Base-by-base conservation (phyloP, 2,113 vertebrate genomes). In the Ramphastos sulfuratus region DNA sequence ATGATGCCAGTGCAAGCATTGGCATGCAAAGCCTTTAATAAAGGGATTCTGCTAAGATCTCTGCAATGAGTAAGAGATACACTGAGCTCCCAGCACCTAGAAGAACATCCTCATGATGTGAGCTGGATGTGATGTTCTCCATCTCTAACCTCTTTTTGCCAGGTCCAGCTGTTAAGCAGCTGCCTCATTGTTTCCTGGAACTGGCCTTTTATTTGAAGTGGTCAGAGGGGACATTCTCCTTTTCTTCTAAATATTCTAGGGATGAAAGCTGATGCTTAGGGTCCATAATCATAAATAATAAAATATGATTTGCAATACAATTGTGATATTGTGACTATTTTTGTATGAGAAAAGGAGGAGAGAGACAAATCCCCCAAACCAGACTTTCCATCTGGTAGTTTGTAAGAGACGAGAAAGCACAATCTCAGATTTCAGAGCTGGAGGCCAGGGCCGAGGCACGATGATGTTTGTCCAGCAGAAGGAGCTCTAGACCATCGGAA, bases 1-100 rank as follows among this genome's bases (percentile, higher is more conserved):
- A 10, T 2, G 33, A 12, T 5, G 7, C 2, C n/a, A 50, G 28
- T 6, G 28, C 27, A 61, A 71, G 15, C 0, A 0, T 55, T 44
- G 20, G 28, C 24, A 2, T 6, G 4, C 5, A 2, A 24, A 52
- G 3, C 24, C 31, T 44, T 65, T 42, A 28, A 16, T 19, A 37
- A 65, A 58, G 8, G 63, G 44, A 44, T 61, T 64, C 12, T 14
- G 7, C n/a, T 54, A 30, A 52, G 24, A 27, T 6, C 10, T 67
- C 33, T 44, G 64, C 64, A 54, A 9, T 19, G 56, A 46, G 28
- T 24, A 37, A 27, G 56, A 81, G 37, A n/a, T 46, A 14, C 44
- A 3, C 11, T 15, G 67, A 83, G 35, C 35, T 63, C 35, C 55
- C 60, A 60, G n/a, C 20, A 42, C 16, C 42, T 23, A 5, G 13